phyloP scores from a whole-genome alignment of 35 echinoderm and acorn worm species.

The Ptychodera flava region DNA sequence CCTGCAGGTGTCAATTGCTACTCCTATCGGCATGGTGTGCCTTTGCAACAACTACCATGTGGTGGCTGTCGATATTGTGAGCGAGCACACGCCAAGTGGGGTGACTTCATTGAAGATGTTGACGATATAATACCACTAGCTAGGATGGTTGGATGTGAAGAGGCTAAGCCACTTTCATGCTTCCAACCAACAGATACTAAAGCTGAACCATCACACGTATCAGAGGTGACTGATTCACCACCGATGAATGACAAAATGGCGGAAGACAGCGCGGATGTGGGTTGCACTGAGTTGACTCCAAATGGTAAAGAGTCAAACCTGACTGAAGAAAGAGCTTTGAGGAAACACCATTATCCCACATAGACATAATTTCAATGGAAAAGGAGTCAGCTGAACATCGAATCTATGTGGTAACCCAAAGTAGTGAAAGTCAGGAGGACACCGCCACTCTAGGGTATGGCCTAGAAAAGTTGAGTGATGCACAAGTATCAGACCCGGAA shows the following conservation, averaged over 20 bases:
- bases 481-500: not conserved
- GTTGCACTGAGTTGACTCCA: no score
- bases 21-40: not conserved
- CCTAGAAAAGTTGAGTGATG: not conserved
- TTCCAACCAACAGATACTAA: not conserved
- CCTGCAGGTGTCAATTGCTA: not conserved
- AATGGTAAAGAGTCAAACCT: no score
- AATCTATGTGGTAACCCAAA: not conserved
- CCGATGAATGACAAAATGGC: not conserved
- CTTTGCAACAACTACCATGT: constrained; percentile 29
- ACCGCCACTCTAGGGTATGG: not conserved
- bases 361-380: not conserved
- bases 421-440: not conserved
- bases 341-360: no score
- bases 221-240: not conserved
- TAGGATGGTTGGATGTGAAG: no score
- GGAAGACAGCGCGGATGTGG: not conserved
- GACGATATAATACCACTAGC: constrained; percentile 43
- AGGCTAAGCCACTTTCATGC: no score
- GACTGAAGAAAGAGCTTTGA: no score
- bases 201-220: not conserved
- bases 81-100: constrained; percentile 35
- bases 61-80: constrained; percentile 36
- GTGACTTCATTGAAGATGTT: constrained; percentile 32
- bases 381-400: not conserved